phyloP scores from a whole-genome alignment of 2,113 vertebrate genomes.

The Sander vitreus region DNA sequence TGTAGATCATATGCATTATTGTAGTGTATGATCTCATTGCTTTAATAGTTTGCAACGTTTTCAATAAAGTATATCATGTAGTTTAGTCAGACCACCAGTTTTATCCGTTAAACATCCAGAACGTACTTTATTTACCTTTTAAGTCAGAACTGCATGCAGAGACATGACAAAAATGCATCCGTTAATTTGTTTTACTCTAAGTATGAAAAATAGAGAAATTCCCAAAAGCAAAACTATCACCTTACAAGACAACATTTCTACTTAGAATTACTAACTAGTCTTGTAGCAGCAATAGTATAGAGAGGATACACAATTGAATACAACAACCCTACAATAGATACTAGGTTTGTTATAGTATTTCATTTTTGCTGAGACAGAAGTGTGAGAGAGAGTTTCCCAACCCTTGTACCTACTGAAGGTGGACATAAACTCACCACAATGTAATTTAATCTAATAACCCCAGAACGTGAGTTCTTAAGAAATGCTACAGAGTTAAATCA shows the following conservation, averaged over 20 bases:
- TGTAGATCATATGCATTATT: too few species aligned
- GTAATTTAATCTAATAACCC: background rate
- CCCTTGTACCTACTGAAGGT: background rate
- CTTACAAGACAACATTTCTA: background rate
- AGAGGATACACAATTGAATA: background rate
- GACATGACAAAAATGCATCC: background rate
- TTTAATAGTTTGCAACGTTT: too few species aligned
- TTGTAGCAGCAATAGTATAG: background rate
- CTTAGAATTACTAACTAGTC: background rate
- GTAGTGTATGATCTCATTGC: too few species aligned
- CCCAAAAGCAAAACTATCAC: background rate
- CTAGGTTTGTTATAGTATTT: background rate
- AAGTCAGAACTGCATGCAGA: background rate
- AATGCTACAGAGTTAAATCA: constrained; percentile 27
- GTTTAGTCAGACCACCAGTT: background rate
- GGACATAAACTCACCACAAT: constrained; percentile 10
- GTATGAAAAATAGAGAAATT: background rate
- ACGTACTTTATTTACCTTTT: background rate
- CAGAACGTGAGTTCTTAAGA: background rate
- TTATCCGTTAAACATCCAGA: background rate
- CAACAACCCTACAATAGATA: background rate
- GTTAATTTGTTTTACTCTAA: background rate
- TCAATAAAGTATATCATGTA: background rate
- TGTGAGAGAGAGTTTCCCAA: background rate
- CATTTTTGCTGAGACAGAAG: background rate